phyloP scores from a whole-genome alignment of 2,888 invertebrate genomes.

The Drepana falcataria region DNA sequence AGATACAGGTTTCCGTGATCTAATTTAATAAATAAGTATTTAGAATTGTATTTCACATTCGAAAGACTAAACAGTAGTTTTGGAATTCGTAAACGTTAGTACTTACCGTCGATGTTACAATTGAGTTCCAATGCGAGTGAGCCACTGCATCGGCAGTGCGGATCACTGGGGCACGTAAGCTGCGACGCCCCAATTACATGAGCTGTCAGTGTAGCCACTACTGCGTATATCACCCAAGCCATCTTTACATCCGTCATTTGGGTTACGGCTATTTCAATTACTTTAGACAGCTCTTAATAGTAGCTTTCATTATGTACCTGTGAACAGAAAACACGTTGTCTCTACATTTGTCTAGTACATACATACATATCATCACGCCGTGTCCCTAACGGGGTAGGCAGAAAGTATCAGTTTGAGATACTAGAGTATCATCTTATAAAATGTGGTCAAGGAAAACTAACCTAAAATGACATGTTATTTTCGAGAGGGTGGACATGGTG shows the following conservation, averaged over 20 bases:
- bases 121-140: slow-evolving; percentile 67
- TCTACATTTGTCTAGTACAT: too few species aligned
- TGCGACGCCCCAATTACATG: slow-evolving; percentile 60
- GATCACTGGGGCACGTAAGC: slow-evolving; percentile 63
- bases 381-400: too few species aligned
- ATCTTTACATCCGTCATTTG: slow-evolving; percentile 28
- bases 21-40: too few species aligned
- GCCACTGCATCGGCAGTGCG: slow-evolving; percentile 73
- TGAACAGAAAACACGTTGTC: slow-evolving; percentile 24
- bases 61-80: too few species aligned
- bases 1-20: too few species aligned
- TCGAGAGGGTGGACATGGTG: too few species aligned
- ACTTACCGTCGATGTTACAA: slow-evolving; percentile 73
- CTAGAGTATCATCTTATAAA: too few species aligned
- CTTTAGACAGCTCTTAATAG: slow-evolving; percentile 7
- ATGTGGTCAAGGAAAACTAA: too few species aligned
- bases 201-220: slow-evolving; percentile 50
- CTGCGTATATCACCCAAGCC: slow-evolving; percentile 49
- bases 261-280: slow-evolving; percentile 16
- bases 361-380: too few species aligned
- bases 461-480: too few species aligned
- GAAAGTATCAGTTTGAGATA: too few species aligned
- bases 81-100: slow-evolving; percentile 22
- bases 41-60: too few species aligned
- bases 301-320: slow-evolving; percentile 34